Percentiles rank a stretch among this genome's conserved stretches.
Evolutionary conservation across 2,113 vertebrate genomes (phyloP).

Genomic region (Egretta garzetta): DNA sequence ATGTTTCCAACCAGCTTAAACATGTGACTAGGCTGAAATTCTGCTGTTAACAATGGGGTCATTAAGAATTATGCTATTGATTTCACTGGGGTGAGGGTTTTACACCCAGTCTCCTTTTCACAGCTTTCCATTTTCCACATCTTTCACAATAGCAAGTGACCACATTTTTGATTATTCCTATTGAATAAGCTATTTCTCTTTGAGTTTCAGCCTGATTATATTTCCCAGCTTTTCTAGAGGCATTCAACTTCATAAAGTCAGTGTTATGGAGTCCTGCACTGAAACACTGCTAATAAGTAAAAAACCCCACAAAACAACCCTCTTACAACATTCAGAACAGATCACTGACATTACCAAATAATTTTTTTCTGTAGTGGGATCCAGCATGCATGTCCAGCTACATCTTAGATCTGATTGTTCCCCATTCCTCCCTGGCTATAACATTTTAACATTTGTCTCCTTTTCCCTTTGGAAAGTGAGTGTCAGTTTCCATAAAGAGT

Average conservation of each 20-base stretch:
- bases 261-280: not conserved
- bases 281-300: not conserved
- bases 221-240: not conserved
- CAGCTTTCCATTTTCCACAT: not conserved
- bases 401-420: not conserved
- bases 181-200: not conserved
- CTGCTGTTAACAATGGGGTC: not conserved
- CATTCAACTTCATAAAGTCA: not conserved
- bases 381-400: not conserved
- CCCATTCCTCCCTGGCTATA: not conserved
- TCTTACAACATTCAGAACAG: not conserved
- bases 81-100: not conserved
- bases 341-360: not conserved
- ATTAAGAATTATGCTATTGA: not conserved
- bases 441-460: not conserved
- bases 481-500: not conserved
- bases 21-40: not conserved
- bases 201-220: not conserved
- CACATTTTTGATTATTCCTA: not conserved
- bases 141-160: not conserved
- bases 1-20: not conserved
- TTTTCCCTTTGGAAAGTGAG: not conserved
- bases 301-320: not conserved
- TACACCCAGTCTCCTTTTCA: not conserved
- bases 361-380: not conserved